These are phyloP conservation scores for Chloroclysta siterata DNA, from an alignment of 2,888 invertebrate species.

Conservation along the genomic window DNA sequence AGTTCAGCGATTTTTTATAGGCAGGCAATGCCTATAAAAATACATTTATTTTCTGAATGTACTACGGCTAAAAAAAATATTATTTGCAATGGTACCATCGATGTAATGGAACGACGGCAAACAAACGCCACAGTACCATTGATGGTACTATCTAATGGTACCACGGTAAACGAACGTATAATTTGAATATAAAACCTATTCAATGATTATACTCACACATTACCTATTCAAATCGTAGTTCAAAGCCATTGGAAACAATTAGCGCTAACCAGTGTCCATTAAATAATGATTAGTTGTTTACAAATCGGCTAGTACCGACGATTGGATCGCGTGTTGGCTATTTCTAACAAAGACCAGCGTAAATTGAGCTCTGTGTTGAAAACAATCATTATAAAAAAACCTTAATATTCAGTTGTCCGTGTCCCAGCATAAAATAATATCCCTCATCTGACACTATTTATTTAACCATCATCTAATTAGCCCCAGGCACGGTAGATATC, in stretches of 20 bases:
- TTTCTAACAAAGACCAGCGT: constrained; percentile 16
- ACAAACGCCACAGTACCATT: too few relatives aligned
- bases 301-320: constrained; percentile 33
- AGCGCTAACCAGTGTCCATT: constrained; percentile 13
- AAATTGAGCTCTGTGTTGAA: constrained; percentile 14
- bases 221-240: constrained; percentile 10
- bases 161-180: too few relatives aligned
- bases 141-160: too few relatives aligned
- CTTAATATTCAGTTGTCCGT: neutral
- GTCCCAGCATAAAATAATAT: neutral
- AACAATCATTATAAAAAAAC: constrained; percentile 1
- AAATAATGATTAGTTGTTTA: constrained; percentile 31
- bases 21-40: too few relatives aligned
- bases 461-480: too few relatives aligned
- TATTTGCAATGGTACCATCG: too few relatives aligned
- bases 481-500: too few relatives aligned
- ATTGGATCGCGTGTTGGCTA: constrained; percentile 40
- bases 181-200: neutral
- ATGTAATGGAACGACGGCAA: too few relatives aligned
- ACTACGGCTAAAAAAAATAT: too few relatives aligned
- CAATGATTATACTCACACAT: neutral
- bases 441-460: too few relatives aligned
- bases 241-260: constrained; percentile 15
- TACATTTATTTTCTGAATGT: too few relatives aligned
- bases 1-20: too few relatives aligned